phyloP scores from a whole-genome alignment of 2,797 vertebrate genomes.

The Lophius americanus region DNA sequence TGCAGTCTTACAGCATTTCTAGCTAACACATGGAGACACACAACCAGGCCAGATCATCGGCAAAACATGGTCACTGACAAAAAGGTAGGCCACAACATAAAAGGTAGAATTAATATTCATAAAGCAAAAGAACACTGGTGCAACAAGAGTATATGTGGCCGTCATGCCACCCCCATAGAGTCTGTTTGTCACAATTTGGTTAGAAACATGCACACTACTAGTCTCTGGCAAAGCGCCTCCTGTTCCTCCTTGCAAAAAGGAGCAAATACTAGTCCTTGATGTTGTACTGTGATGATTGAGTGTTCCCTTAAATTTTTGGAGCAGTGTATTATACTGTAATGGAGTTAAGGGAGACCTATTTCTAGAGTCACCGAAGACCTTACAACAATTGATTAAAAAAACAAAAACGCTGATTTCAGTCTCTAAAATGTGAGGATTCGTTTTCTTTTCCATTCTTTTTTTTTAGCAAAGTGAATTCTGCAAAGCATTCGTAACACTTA shows the following conservation, averaged over 20 bases:
- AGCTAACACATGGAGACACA: constrained; percentile 58
- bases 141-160: too few relatives aligned
- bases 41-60: constrained; percentile 37
- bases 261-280: too few relatives aligned
- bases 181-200: too few relatives aligned
- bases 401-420: not conserved
- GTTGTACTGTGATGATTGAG: too few relatives aligned
- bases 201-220: too few relatives aligned
- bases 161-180: too few relatives aligned
- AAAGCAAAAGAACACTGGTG: constrained; percentile 15
- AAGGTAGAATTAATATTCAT: constrained; percentile 35
- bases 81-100: constrained; percentile 1
- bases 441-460: not conserved
- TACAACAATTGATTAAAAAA: not conserved
- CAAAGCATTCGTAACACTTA: not conserved
- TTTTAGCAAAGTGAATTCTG: not conserved
- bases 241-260: too few relatives aligned
- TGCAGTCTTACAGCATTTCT: constrained; percentile 39
- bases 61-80: constrained; percentile 25
- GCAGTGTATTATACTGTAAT: too few relatives aligned
- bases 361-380: not conserved
- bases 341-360: not conserved
- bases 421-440: not conserved
- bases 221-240: too few relatives aligned
- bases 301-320: too few relatives aligned